Evolutionary conservation across 2,113 vertebrate species (phyloP).

Genomic region (Sprattus sprattus): DNA sequence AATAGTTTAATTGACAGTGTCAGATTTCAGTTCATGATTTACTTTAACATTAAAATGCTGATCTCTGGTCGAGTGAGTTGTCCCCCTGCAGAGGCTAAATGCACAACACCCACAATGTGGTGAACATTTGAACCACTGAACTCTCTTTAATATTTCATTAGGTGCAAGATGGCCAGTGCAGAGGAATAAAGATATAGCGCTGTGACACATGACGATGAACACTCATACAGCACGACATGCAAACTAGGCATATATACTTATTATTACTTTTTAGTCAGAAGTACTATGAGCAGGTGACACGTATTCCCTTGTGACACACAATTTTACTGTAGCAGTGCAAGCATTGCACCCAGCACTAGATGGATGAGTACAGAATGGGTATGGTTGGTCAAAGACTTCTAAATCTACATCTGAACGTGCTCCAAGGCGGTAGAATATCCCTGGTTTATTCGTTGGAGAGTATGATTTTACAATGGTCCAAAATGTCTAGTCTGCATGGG

Average conservation of each 20-base stretch:
- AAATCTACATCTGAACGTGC: neutral
- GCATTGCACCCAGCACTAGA: neutral
- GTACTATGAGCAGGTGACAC: neutral
- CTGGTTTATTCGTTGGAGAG: neutral
- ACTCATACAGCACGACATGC: neutral
- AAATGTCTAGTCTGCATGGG: neutral
- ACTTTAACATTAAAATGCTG: neutral
- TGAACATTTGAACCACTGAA: neutral
- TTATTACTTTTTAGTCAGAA: neutral
- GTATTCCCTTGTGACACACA: neutral
- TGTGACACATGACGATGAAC: neutral
- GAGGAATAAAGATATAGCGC: neutral
- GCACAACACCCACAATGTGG: neutral
- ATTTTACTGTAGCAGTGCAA: neutral
- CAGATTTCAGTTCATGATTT: neutral
- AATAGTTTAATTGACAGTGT: neutral
- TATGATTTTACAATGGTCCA: neutral
- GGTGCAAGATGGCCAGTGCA: neutral
- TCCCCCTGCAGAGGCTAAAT: neutral
- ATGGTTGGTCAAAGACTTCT: neutral
- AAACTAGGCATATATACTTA: too few relatives aligned
- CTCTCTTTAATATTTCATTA: conserved; percentile 10
- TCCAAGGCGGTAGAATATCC: neutral
- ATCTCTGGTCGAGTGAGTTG: neutral
- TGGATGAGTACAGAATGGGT: neutral